Evolutionary conservation across 2,113 vertebrate species (phyloP).

Genomic region (Dipodomys stephensi): DNA sequence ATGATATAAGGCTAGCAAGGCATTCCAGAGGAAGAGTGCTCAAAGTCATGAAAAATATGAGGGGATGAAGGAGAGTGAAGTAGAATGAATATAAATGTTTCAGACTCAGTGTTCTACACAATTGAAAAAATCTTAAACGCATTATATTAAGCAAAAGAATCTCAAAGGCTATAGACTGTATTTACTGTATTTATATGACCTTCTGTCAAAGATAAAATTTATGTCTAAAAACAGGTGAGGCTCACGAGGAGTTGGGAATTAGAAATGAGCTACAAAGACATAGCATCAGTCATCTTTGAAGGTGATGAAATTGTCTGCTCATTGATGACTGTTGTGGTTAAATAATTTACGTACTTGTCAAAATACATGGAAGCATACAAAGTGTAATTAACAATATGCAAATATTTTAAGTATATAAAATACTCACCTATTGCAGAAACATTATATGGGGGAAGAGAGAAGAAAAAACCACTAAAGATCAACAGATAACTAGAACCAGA

Average conservation of each 20-base stretch:
- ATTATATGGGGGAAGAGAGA: not conserved
- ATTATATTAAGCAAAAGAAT: not conserved
- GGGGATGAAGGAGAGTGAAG: too few relatives aligned
- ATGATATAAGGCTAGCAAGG: not conserved
- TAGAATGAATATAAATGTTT: not conserved
- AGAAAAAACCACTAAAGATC: not conserved
- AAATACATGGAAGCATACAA: not conserved
- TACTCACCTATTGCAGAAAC: not conserved
- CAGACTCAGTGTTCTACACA: not conserved
- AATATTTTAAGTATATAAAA: not conserved
- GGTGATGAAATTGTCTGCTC: not conserved
- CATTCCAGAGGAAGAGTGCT: conserved; percentile 2
- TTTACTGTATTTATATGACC: not conserved
- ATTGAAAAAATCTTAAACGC: not conserved
- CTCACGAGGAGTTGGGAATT: not conserved
- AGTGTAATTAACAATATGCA: not conserved
- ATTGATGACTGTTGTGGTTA: not conserved
- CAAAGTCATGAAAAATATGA: not conserved
- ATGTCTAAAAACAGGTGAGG: not conserved
- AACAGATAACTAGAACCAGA: not conserved
- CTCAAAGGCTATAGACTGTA: not conserved
- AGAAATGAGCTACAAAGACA: not conserved
- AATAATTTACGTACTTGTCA: not conserved
- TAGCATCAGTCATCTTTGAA: not conserved
- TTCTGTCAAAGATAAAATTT: not conserved